These are phyloP conservation scores for Lagorchestes hirsutus DNA, from an alignment of 2,797 vertebrate genomes.

Conservation along the genomic window DNA sequence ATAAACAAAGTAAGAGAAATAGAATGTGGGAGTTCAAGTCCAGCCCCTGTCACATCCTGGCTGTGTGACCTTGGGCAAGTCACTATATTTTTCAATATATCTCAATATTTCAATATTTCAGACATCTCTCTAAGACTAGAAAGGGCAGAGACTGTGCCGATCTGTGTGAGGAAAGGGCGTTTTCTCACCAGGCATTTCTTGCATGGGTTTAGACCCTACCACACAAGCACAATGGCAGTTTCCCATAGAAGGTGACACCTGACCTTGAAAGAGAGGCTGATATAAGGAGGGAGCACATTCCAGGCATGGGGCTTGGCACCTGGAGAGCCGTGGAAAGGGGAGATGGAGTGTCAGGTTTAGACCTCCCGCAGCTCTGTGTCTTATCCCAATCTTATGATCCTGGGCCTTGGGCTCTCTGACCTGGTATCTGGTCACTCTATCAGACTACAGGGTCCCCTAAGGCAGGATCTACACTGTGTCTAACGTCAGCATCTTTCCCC, in stretches of 20 bases:
- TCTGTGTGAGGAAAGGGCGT: not conserved
- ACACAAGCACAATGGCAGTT: not conserved
- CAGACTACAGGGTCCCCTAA: not conserved
- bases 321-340: not conserved
- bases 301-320: not conserved
- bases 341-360: not conserved
- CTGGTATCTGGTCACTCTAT: not conserved
- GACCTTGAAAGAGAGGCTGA: not conserved
- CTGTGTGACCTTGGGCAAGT: not conserved
- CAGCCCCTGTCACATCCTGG: not conserved
- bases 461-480: not conserved
- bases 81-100: not conserved
- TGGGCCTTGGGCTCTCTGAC: not conserved
- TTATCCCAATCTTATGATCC: not conserved
- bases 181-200: not conserved
- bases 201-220: not conserved
- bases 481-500: not conserved
- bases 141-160: not conserved
- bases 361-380: not conserved
- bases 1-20: too few species aligned
- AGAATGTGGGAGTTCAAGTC: too few species aligned
- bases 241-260: not conserved
- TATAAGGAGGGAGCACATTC: not conserved
- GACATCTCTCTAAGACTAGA: not conserved
- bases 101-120: not conserved